phyloP scores from a whole-genome alignment of 1,140 invertebrate species.

The Stenopsyche tienmushanensis region DNA sequence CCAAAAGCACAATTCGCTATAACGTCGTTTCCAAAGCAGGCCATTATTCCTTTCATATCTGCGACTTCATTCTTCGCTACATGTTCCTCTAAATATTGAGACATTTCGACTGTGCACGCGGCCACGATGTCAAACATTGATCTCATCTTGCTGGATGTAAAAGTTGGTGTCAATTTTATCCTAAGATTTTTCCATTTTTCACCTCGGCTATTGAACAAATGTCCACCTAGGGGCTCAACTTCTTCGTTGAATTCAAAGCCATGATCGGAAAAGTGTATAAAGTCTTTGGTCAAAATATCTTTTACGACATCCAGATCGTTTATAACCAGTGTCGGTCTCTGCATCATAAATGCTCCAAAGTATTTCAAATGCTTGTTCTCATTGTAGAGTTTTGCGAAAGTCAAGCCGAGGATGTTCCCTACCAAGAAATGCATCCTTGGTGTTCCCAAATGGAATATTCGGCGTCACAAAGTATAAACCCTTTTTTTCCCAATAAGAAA shows the following conservation, averaged over 20 bases:
- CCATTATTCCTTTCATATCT: constrained; percentile 54
- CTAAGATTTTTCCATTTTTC: constrained; percentile 62
- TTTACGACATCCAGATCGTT: constrained; percentile 62
- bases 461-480: constrained; percentile 44
- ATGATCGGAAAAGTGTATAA: constrained; percentile 56
- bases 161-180: constrained; percentile 62
- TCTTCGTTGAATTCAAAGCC: constrained; percentile 51
- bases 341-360: neutral
- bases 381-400: constrained; percentile 50
- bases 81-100: constrained; percentile 46
- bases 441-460: constrained; percentile 46
- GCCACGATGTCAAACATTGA: constrained; percentile 57
- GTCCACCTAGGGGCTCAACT: constrained; percentile 54
- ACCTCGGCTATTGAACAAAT: constrained; percentile 56
- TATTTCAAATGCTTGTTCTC: constrained; percentile 18
- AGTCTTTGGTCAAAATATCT: constrained; percentile 61
- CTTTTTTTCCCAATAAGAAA: constrained; percentile 42
- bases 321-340: constrained; percentile 48
- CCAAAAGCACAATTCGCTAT: constrained; percentile 65
- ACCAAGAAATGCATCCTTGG: constrained; percentile 49
- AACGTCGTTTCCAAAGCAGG: constrained; percentile 57
- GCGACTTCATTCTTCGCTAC: constrained; percentile 44
- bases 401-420: constrained; percentile 46
- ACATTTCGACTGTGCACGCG: constrained; percentile 50
- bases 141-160: constrained; percentile 65